Evolutionary conservation across 1,140 invertebrate species (phyloP).

Genomic region (Caenorhabditis briggsae): DNA sequence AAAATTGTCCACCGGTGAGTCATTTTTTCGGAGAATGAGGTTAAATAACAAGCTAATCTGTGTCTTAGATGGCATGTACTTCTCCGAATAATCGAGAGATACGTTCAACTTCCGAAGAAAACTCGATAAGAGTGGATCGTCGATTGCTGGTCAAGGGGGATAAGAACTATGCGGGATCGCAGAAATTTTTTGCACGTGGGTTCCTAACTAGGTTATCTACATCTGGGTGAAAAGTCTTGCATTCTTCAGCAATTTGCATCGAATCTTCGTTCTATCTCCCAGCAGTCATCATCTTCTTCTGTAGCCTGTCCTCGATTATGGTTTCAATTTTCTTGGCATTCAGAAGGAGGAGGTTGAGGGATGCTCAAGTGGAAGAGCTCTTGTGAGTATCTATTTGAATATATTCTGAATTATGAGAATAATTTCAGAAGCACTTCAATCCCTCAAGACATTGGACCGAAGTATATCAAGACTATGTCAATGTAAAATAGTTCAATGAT

Average conservation of each 20-base stretch:
- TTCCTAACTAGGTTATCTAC: neutral
- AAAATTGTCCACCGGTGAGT: slow-evolving; percentile 23
- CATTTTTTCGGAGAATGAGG: neutral
- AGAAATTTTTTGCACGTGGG: slow-evolving; percentile 52
- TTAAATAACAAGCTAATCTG: neutral
- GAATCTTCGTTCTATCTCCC: slow-evolving; percentile 31
- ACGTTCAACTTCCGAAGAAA: slow-evolving; percentile 32
- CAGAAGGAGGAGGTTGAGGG: neutral
- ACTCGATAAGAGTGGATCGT: slow-evolving; percentile 42
- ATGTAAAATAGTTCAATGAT: slow-evolving; percentile 31
- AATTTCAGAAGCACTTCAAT: slow-evolving; percentile 30
- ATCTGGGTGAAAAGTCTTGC: neutral
- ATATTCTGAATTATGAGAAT: neutral
- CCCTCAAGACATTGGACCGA: slow-evolving; percentile 39
- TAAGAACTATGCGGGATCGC: slow-evolving; percentile 50
- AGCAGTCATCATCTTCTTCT: neutral
- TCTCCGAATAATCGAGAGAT: neutral
- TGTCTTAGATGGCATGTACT: slow-evolving; percentile 20
- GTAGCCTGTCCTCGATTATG: slow-evolving; percentile 6
- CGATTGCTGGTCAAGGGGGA: slow-evolving; percentile 23
- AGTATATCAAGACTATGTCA: slow-evolving; percentile 46
- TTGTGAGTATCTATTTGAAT: neutral
- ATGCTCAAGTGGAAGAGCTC: slow-evolving; percentile 28
- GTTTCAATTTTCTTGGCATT: slow-evolving; percentile 40
- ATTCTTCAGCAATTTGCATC: slow-evolving; percentile 36